Evolutionary conservation across 2,888 invertebrate genomes (phyloP), one percentile per base, ranked within the genome.

Genomic region (Aleiodes leptofemur): DNA sequence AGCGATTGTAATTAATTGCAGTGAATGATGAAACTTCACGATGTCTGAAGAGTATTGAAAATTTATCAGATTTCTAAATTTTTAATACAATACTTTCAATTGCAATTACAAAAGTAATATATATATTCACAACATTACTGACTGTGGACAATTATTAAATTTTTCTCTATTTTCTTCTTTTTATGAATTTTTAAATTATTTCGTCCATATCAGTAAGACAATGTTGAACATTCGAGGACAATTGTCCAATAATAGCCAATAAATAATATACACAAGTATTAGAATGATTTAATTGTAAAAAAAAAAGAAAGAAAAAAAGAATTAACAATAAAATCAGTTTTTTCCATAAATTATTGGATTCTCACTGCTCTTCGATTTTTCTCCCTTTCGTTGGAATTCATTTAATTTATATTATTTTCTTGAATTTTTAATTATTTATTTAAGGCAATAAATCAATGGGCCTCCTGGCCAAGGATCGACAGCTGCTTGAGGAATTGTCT

Each of bases 401-500:
- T 43, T 43, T 9, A 8, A 43, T 43, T 43, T 43, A 9, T 53
- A 68, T 70, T 55, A 51, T 57, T 34, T 64, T 34, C 64, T 53
- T 69, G 14, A 16, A 4, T 76, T 56, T 77, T 72, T 69, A 34
- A 73, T 75, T 79, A 77, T 78, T 75, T 76, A 73, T 77, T 78
- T 79, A 73, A 77, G 79, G 78, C 77, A 61, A 74, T 66, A 77
- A 80, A 72, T 84, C 81, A 90, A 81, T 92, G 91, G 79, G 94
- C 92, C 88, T 96, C 95, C 86, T 94, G 93, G 59, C 96, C 95
- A 78, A 96, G 90, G 38, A 94, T 91, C n/a, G 95, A 94, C 43
- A 96, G 91, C 90, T 99, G 98, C 90, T 96, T 96, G 77, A 99
- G 92, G 90, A 99, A 98, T 88, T 98, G 97, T 82, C 94, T 94